Evolutionary conservation across 2,888 invertebrate species (phyloP).

Genomic region (Pollenia angustigena): DNA sequence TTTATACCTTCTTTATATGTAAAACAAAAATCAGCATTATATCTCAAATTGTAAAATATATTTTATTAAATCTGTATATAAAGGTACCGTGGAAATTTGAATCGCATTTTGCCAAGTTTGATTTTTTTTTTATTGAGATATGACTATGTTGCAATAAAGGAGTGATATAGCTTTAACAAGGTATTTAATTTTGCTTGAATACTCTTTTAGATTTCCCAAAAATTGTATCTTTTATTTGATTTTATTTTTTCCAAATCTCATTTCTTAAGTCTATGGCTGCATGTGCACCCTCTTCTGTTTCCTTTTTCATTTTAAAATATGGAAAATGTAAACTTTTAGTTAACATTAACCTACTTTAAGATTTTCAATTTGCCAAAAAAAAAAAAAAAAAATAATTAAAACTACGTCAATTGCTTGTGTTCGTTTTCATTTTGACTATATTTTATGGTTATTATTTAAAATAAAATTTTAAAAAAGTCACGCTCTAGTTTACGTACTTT

Average conservation of each 20-base stretch:
- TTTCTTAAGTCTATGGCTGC: background rate
- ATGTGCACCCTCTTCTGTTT: slow-evolving; percentile 31
- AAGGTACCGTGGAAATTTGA: too few relatives aligned
- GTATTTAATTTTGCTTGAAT: too few relatives aligned
- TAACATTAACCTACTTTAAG: slow-evolving; percentile 63
- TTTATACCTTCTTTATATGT: too few relatives aligned
- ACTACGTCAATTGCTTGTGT: slow-evolving; percentile 52
- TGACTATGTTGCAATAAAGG: too few relatives aligned
- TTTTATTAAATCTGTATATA: too few relatives aligned
- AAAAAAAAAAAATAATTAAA: slow-evolving; percentile 21
- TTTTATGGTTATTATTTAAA: slow-evolving; percentile 36
- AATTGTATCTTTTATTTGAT: background rate
- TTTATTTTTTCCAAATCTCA: slow-evolving; percentile 11
- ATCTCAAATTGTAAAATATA: too few relatives aligned
- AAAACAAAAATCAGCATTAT: too few relatives aligned
- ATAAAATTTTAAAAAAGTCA: slow-evolving; percentile 62
- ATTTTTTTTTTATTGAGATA: too few relatives aligned
- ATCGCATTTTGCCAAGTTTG: too few relatives aligned
- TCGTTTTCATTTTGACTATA: slow-evolving; percentile 18
- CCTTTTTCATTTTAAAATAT: slow-evolving; percentile 13
- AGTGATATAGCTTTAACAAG: too few relatives aligned
- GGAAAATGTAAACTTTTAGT: slow-evolving; percentile 26
- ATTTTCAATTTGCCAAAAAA: slow-evolving; percentile 30
- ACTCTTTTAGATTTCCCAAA: too few relatives aligned
- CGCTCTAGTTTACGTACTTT: slow-evolving; percentile 60